Evolutionary conservation across 2,888 invertebrate genomes (phyloP).

Genomic region (Erynnis tages): DNA sequence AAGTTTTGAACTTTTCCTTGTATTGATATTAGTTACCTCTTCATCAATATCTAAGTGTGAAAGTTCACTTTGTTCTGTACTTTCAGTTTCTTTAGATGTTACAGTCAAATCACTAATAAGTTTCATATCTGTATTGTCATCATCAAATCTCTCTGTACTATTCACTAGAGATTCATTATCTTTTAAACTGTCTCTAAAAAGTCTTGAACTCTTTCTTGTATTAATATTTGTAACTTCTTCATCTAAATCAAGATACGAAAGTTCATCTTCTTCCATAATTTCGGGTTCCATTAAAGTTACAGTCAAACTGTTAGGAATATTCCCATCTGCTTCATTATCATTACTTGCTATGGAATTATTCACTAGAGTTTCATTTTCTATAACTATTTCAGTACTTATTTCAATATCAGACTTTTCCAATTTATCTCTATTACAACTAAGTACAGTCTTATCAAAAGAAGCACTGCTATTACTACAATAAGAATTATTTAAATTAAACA

Average conservation of each 20-base stretch:
- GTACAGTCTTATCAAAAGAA: conserved; percentile 54
- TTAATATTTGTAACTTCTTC: conserved; percentile 28
- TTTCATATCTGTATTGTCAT: background rate
- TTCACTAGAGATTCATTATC: conserved; percentile 14
- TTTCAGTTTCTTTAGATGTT: background rate
- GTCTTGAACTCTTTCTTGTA: conserved; percentile 40
- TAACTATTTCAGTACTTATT: too few relatives aligned
- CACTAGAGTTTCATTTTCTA: conserved; percentile 25
- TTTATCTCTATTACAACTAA: conserved; percentile 38
- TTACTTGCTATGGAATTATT: conserved; percentile 13
- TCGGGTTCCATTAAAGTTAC: background rate
- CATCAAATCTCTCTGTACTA: conserved; percentile 7
- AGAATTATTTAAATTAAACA: conserved; percentile 52
- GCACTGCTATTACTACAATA: conserved; percentile 43
- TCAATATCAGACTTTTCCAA: conserved; percentile 8
- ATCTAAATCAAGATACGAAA: background rate
- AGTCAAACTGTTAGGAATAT: conserved; percentile 1
- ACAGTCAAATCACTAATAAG: background rate
- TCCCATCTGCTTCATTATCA: conserved; percentile 1
- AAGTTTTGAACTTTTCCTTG: conserved; percentile 40
- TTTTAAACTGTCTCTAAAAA: conserved; percentile 35
- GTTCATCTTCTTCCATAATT: background rate
- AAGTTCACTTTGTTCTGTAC: background rate
- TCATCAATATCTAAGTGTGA: background rate
- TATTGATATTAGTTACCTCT: conserved; percentile 30